phyloP scores from a whole-genome alignment of 2,888 invertebrate genomes.

The Emmelina monodactyla region DNA sequence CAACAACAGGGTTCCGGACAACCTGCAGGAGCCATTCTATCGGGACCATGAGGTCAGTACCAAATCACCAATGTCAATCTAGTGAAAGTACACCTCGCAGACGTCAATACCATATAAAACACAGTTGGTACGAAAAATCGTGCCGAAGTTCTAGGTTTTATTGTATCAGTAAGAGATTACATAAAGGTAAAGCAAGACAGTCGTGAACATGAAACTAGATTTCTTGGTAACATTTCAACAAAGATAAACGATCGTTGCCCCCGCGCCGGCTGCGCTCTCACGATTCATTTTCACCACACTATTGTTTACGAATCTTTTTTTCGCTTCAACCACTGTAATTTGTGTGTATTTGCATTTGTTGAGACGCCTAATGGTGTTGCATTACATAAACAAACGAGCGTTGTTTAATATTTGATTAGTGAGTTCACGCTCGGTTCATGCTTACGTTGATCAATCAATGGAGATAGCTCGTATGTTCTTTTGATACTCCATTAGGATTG shows the following conservation, averaged over 20 bases:
- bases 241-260: conserved; percentile 30
- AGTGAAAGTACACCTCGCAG: background rate
- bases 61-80: background rate
- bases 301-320: conserved; percentile 18
- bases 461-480: background rate
- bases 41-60: conserved; percentile 86
- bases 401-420: no score
- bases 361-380: no score
- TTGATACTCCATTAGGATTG: conserved; percentile 7
- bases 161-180: no score
- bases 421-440: no score
- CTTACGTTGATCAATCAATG: background rate
- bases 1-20: conserved; percentile 92
- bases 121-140: background rate
- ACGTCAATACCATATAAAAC: no score
- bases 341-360: no score
- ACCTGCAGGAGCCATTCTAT: conserved; percentile 93
- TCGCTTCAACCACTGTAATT: no score
- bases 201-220: conserved; percentile 3
- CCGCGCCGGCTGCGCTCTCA: conserved; percentile 23
- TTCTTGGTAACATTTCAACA: background rate
- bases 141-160: background rate
- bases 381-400: no score
- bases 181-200: no score
- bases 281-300: conserved; percentile 29